Evolutionary conservation across 1,140 invertebrate genomes (phyloP).

Genomic region (Lepidurus couesii): DNA sequence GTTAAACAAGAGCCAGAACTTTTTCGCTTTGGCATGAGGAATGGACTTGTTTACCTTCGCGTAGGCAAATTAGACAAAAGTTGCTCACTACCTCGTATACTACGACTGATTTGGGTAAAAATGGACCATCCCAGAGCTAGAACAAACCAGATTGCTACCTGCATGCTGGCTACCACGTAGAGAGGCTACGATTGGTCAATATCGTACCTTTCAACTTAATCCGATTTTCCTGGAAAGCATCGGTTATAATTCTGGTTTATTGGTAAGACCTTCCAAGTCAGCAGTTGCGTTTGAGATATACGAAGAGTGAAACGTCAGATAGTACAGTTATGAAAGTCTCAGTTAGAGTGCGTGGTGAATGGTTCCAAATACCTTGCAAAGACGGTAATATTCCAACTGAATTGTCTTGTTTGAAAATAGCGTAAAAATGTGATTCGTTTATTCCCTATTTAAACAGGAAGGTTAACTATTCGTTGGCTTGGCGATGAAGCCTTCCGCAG

Average conservation of each 20-base stretch:
- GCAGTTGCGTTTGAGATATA: not conserved
- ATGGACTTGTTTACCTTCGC: slow-evolving; percentile 12
- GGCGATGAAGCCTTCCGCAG: slow-evolving; percentile 53
- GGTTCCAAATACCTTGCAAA: slow-evolving; percentile 59
- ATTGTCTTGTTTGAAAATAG: not conserved
- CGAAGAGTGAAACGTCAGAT: slow-evolving; percentile 35
- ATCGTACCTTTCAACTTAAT: not conserved
- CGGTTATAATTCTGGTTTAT: not conserved
- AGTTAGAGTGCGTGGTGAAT: slow-evolving; percentile 54
- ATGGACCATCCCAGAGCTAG: slow-evolving; percentile 4
- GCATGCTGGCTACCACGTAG: not conserved
- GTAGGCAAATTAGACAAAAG: slow-evolving; percentile 8
- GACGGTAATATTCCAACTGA: slow-evolving; percentile 42
- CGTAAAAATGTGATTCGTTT: slow-evolving; percentile 2
- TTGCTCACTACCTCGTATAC: slow-evolving; percentile 20
- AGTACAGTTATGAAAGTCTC: slow-evolving; percentile 54
- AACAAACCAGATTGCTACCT: slow-evolving; percentile 13
- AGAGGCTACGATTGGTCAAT: not conserved
- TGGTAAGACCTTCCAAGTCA: not conserved
- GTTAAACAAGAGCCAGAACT: not conserved
- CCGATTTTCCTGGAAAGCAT: slow-evolving; percentile 24
- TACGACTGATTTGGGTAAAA: slow-evolving; percentile 16
- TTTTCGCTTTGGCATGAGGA: not conserved
- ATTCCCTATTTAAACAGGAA: slow-evolving; percentile 39
- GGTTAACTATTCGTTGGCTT: slow-evolving; percentile 51